Percentiles rank a stretch among this genome's conserved stretches.
Conservation (phyloP, 2,888 invertebrate species). For the Tridacna crocea region DNA sequence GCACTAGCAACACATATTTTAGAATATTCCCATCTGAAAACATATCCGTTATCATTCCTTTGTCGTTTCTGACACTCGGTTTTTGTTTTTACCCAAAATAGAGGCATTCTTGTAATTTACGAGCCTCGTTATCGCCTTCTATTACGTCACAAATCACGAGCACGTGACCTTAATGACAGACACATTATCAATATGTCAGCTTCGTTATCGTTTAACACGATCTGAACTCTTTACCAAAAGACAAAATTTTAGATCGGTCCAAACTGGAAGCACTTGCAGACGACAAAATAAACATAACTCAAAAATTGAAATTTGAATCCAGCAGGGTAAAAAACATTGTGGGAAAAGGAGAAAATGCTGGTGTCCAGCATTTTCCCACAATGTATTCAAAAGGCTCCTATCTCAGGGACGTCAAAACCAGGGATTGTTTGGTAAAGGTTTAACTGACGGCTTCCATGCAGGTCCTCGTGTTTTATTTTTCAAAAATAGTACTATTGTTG, state of each 20-base stretch:
- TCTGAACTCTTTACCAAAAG: background rate
- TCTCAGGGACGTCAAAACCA: background rate
- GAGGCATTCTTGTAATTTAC: background rate
- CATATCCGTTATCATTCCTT: no score
- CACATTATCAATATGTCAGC: no score
- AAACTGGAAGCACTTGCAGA: background rate
- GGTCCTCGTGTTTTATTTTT: no score
- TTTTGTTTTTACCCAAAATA: background rate
- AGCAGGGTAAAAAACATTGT: background rate
- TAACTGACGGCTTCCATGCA: no score
- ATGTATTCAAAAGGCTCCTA: no score
- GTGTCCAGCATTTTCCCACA: background rate
- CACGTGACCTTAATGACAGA: slow-evolving; percentile 17
- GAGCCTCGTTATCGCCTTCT: slow-evolving; percentile 16
- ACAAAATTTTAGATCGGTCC: no score
- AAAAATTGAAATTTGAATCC: background rate
- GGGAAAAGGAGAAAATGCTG: background rate
- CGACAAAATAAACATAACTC: no score
- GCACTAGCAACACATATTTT: no score
- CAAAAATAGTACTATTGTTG: no score
- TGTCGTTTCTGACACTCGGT: no score
- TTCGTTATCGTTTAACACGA: slow-evolving; percentile 4
- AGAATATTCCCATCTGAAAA: no score
- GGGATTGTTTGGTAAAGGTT: no score
- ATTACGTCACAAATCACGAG: slow-evolving; percentile 17